Evolutionary conservation across 2,888 invertebrate species (phyloP), one percentile per base, ranked within the genome.

Genomic region (Cheilosia soror): DNA sequence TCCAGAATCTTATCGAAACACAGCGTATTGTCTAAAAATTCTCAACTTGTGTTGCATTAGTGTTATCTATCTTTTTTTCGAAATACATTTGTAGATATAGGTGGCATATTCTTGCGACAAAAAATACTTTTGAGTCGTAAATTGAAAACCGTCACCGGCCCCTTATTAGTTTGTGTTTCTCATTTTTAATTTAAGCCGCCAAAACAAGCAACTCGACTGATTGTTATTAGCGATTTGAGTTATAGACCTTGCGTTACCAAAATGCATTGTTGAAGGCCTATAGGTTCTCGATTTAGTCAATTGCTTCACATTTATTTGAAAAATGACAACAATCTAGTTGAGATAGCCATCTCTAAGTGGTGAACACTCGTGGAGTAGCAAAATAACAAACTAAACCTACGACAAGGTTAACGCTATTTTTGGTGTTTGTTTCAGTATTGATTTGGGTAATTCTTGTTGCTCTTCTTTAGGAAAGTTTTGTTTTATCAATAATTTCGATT

Each of bases 401-500:
- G 47, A 72, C 71, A 72, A 79, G 65, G 65, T 42, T 78, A 55
- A 15, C 33, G 51, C n/a, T 60, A 27, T 42, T 53, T 13, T 58
- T 49, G n/a, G 7, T 53, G 40, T 49, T 72, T 37, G 25, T 4
- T 4, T 11, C 58, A 33, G 31, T 75, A 80, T 80, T 57, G 62
- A 68, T 80, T 75, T 3, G 29, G 15, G 13, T 40, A n/a, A 44
- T 40, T 42, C 27, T 11, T 55, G 11, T 66, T 42, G 13, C 42
- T 13, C 9, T 60, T 37, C 5, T 60, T 33, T 29, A 20, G 20
- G 49, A 40, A 3, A 27, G 51, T 47, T 66, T 82, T 82, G 83
- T 83, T 83, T 78, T 83, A 68, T 83, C 83, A 72, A 83, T 83
- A 83, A 78, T 68, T 73, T 55, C 29, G 60, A n/a, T 42, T 27